Evolutionary conservation across 1,140 invertebrate genomes (phyloP).

Genomic region (Trinorchestia longiramus): DNA sequence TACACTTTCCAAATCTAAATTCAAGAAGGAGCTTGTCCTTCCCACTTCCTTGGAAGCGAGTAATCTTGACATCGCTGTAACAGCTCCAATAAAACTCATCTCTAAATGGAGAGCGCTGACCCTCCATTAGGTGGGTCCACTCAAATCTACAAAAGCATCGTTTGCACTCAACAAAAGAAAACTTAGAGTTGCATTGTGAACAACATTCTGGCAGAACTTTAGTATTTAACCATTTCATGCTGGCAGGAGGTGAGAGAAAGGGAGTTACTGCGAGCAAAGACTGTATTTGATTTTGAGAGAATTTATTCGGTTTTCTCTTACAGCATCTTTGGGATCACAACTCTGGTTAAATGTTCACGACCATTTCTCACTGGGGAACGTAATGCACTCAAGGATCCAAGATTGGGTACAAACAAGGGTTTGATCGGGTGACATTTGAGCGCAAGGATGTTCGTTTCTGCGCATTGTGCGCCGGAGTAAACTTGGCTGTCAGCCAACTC

Average conservation of each 20-base stretch:
- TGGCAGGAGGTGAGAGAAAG: no score
- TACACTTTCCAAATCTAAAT: background rate
- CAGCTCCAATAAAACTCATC: constrained; percentile 25
- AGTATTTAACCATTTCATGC: background rate
- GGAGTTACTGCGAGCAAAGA: no score
- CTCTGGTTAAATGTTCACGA: background rate
- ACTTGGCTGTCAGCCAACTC: background rate
- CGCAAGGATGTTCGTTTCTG: background rate
- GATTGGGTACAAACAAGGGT: background rate
- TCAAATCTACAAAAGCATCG: background rate
- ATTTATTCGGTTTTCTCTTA: background rate
- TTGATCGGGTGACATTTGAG: background rate
- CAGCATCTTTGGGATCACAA: background rate
- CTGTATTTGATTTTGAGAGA: background rate
- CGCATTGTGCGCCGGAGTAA: background rate
- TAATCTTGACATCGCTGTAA: background rate
- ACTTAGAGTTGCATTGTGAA: background rate
- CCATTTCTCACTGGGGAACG: background rate
- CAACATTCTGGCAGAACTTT: background rate
- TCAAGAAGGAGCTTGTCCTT: background rate
- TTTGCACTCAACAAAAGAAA: constrained; percentile 27
- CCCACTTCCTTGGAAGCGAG: background rate
- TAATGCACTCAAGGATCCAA: background rate
- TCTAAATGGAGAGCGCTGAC: background rate
- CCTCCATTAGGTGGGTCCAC: background rate